phyloP scores from a whole-genome alignment of 2,888 invertebrate genomes.

The Cheilosia impressa region DNA sequence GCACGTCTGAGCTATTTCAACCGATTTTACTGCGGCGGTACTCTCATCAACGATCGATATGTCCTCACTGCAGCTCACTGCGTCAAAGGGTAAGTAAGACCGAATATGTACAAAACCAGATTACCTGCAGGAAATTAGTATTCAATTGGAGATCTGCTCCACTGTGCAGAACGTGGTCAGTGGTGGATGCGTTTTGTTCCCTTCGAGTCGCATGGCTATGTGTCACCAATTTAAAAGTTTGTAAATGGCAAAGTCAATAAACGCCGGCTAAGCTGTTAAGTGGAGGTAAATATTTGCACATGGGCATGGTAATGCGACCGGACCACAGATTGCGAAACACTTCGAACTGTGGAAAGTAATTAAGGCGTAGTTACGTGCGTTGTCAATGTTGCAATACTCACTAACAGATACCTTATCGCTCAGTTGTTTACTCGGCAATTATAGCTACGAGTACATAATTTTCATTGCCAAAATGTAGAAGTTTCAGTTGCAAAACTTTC shows the following conservation, averaged over 20 bases:
- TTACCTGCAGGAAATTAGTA: slow-evolving; percentile 36
- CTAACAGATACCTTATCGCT: slow-evolving; percentile 14
- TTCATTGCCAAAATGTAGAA: slow-evolving; percentile 20
- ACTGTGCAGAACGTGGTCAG: slow-evolving; percentile 44
- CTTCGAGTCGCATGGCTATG: not conserved
- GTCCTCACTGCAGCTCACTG: slow-evolving; percentile 95
- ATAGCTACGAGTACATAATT: slow-evolving; percentile 8
- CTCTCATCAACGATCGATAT: slow-evolving; percentile 93
- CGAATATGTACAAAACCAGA: slow-evolving; percentile 2
- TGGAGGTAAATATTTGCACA: slow-evolving; percentile 32
- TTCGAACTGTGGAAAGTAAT: not conserved
- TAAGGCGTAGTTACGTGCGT: not conserved
- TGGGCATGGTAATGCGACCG: not conserved
- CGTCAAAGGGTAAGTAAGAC: slow-evolving; percentile 89
- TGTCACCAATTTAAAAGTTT: slow-evolving; percentile 36
- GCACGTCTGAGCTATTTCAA: slow-evolving; percentile 93
- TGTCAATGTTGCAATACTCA: not conserved
- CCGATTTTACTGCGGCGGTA: slow-evolving; percentile 95
- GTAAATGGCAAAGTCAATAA: slow-evolving; percentile 50
- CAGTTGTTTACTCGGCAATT: slow-evolving; percentile 1
- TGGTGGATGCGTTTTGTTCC: not conserved
- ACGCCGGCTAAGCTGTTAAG: slow-evolving; percentile 23
- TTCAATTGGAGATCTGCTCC: slow-evolving; percentile 40
- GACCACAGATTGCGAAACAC: slow-evolving; percentile 18
- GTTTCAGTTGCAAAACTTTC: slow-evolving; percentile 37